A percentile compares a stretch with the other conserved stretches of the same genome.
phyloP scores from a whole-genome alignment of 2,888 invertebrate species.

The Dolichopus griseipennis region DNA sequence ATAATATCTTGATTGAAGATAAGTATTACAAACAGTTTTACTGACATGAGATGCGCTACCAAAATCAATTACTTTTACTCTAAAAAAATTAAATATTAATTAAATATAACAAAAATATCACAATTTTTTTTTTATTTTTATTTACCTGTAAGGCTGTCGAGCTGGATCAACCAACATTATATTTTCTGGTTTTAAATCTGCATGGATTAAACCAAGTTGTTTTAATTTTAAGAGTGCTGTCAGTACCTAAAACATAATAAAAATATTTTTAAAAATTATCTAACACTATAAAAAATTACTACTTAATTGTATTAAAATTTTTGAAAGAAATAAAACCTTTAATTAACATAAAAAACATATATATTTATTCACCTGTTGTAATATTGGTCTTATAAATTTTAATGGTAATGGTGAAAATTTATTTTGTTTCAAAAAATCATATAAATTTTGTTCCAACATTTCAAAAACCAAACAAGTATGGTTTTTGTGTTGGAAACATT shows the following conservation, averaged over 20 bases:
- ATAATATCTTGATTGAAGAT: slow-evolving; percentile 97
- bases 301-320: too few relatives aligned
- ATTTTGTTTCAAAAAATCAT: slow-evolving; percentile 99
- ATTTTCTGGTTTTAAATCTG: slow-evolving; percentile 99
- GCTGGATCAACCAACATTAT: slow-evolving; percentile 99
- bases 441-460: slow-evolving; percentile 99
- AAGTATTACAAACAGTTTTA: slow-evolving; percentile 99
- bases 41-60: slow-evolving; percentile 98
- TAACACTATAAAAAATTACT: too few relatives aligned
- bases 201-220: slow-evolving; percentile 98
- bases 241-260: slow-evolving; percentile 40
- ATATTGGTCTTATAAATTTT: slow-evolving; percentile 95
- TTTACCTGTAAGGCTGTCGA: slow-evolving; percentile 76
- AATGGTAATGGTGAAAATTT: slow-evolving; percentile 98
- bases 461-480: slow-evolving; percentile 99
- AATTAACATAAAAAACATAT: not conserved
- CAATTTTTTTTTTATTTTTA: not conserved
- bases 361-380: slow-evolving; percentile 75
- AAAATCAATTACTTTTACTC: slow-evolving; percentile 99
- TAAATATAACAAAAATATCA: too few relatives aligned
- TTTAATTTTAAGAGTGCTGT: slow-evolving; percentile 59
- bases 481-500: slow-evolving; percentile 99
- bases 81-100: slow-evolving; percentile 27
- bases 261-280: not conserved
- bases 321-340: too few relatives aligned